Percentiles rank a stretch among this genome's conserved stretches.
These are phyloP conservation scores for Cepaea hortensis DNA, from an alignment of 2,888 invertebrate genomes.

Conservation along the genomic window DNA sequence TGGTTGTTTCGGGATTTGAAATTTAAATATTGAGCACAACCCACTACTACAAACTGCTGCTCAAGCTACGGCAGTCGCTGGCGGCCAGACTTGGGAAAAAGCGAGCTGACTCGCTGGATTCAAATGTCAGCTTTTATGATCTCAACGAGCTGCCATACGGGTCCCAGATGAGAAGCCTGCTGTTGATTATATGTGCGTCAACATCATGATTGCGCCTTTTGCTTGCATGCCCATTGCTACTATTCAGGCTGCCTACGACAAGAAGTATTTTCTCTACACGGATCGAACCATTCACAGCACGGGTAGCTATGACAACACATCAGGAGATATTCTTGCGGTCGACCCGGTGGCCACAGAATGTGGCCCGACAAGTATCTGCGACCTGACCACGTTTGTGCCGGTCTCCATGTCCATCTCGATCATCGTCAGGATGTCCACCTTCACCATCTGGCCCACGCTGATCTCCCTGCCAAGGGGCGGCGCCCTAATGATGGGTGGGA, in stretches of 20 bases:
- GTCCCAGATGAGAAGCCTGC: constrained; percentile 9
- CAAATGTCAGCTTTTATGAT: not conserved
- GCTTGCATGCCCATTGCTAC: constrained; percentile 26
- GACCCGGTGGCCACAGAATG: constrained; percentile 19
- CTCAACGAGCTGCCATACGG: constrained; percentile 21
- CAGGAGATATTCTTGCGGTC: not conserved
- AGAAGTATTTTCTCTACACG: constrained; percentile 33
- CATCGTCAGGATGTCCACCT: constrained; percentile 28
- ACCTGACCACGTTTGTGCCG: constrained; percentile 30
- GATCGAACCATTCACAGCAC: no score
- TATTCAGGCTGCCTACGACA: constrained; percentile 32
- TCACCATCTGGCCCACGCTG: constrained; percentile 35
- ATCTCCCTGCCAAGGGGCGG: constrained; percentile 5
- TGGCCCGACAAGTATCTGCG: not conserved
- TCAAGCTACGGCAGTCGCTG: no score
- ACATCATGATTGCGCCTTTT: constrained; percentile 5
- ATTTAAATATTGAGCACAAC: no score
- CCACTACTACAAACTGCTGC: no score
- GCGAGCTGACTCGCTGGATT: not conserved
- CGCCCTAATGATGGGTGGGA: no score
- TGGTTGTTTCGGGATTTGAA: no score
- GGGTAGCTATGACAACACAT: no score
- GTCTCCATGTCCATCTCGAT: constrained; percentile 29
- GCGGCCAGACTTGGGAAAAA: no score
- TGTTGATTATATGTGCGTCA: constrained; percentile 14